Conservation (phyloP, 2,888 invertebrate genomes). For the Coelogynopora nodosa region DNA sequence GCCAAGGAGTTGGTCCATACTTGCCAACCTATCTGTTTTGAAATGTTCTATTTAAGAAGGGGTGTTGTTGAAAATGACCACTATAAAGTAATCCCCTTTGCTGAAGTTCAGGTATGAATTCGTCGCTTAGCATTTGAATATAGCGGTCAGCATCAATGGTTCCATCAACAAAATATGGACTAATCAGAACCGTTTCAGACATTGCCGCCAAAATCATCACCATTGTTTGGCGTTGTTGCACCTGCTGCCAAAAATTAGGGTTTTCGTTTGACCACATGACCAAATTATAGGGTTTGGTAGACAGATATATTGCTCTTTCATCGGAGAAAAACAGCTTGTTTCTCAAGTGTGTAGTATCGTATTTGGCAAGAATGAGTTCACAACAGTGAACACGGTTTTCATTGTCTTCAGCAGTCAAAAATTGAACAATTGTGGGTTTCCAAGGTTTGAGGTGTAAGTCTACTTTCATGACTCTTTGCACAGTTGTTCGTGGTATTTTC, state of each 20-base stretch:
- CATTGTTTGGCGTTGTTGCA: background rate
- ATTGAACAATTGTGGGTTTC: background rate
- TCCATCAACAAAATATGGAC: background rate
- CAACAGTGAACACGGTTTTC: background rate
- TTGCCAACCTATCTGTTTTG: background rate
- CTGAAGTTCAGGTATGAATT: background rate
- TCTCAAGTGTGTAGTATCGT: background rate
- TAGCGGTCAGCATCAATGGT: background rate
- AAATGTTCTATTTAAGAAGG: background rate
- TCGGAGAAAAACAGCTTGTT: background rate
- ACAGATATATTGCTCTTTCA: background rate
- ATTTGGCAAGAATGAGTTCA: background rate
- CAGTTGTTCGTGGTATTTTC: background rate
- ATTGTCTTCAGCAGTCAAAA: background rate
- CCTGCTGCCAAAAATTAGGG: background rate
- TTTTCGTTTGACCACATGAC: background rate
- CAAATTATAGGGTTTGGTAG: background rate
- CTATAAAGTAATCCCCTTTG: background rate
- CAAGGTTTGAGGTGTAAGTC: background rate
- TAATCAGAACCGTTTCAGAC: background rate
- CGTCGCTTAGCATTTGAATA: background rate
- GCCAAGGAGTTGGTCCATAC: background rate
- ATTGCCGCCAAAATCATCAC: background rate
- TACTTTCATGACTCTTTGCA: background rate
- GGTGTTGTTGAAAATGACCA: background rate